Evolutionary conservation across 1,140 invertebrate species (phyloP), one percentile per base, ranked within the genome.

Genomic region (Aphidius gifuensis): DNA sequence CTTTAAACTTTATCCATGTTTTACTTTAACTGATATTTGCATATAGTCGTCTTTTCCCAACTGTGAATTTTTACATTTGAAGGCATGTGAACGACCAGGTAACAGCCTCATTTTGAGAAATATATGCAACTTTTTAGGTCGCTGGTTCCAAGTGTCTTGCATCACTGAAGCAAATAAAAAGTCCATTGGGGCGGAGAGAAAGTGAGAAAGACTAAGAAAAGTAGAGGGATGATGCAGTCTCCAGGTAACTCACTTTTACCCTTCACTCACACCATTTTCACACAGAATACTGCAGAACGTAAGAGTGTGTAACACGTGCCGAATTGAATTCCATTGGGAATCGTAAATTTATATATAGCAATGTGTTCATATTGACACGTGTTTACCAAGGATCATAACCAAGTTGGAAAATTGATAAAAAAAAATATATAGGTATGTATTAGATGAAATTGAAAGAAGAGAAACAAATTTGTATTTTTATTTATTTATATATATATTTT

Each of bases 41-140:
- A 16, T 50, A 32, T 50, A 32, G 8, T 50, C 2, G 7, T 50
- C n/a, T 32, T 32, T 32, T 50, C n/a, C 38, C 51, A 42, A 42
- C 53, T 11, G 70, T 71, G 67, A 65, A 72, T 72, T 65, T 72
- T 72, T 69, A 32, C 23, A 32, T 32, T 32, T 32, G 23, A 32
- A 32, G 23, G 23, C 23, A 32, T 32, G 23, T 32, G 23, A 32
- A 32, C 23, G 23, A 32, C 23, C 23, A 32, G 23, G 23, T 32
- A 32, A 32, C 23, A 3, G 23, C 23, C 23, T 32, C 23, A 32
- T 32, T 1, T 32, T 32, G 23, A 32, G 2, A 32, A 32, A 32
- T 32, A 32, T 32, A 32, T 32, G 1, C 23, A 32, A 32, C 4
- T 32, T 32, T 32, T 32, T 3, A 32, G 4, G 23, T 32, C 23